phyloP scores from a whole-genome alignment of 1,140 invertebrate species.

The Platyscapa corneri region DNA sequence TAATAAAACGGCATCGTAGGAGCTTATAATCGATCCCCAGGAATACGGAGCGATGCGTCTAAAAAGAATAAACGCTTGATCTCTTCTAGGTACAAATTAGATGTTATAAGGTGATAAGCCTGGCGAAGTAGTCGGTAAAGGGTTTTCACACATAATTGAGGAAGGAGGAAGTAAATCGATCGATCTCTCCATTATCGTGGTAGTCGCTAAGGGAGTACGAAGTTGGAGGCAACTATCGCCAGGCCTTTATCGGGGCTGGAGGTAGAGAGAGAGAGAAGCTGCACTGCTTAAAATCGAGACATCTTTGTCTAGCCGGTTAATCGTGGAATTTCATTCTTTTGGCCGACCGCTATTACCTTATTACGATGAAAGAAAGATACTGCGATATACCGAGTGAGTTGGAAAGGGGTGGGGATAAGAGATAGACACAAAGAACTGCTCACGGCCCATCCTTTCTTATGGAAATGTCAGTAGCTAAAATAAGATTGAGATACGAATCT shows the following conservation, averaged over 20 bases:
- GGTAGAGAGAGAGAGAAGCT: not conserved
- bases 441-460: not conserved
- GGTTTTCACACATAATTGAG: slow-evolving; percentile 50
- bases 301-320: slow-evolving; percentile 58
- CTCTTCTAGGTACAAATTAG: slow-evolving; percentile 17
- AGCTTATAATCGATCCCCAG: not conserved
- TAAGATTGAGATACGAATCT: slow-evolving; percentile 56
- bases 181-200: slow-evolving; percentile 48
- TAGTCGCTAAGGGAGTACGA: slow-evolving; percentile 38
- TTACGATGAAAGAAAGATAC: not conserved
- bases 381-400: no score
- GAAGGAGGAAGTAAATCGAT: slow-evolving; percentile 51
- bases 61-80: slow-evolving; percentile 17
- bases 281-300: slow-evolving; percentile 33
- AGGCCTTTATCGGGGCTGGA: not conserved
- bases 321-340: slow-evolving; percentile 52
- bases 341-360: not conserved
- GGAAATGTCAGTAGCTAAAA: slow-evolving; percentile 10
- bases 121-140: not conserved
- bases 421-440: not conserved
- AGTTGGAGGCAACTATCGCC: slow-evolving; percentile 24
- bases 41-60: not conserved
- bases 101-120: slow-evolving; percentile 45
- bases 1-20: no score
- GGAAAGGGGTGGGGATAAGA: not conserved